These are phyloP conservation scores for Eubucco bourcierii DNA, from an alignment of 2,113 vertebrate species.

Conservation along the genomic window DNA sequence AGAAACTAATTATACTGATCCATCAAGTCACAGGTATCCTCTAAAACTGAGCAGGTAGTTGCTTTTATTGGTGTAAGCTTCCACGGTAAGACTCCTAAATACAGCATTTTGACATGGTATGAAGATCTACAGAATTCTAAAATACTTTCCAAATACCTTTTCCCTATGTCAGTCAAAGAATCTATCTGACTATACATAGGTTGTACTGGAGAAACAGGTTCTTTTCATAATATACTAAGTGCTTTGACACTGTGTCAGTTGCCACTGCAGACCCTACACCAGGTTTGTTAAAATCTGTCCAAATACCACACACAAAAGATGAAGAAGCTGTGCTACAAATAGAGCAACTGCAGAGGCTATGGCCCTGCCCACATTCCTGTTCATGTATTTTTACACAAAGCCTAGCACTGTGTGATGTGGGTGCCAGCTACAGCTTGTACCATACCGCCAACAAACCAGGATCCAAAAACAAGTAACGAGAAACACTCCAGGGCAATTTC, in stretches of 20 bases:
- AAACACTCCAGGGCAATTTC: constrained; percentile 17
- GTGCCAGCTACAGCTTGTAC: constrained; percentile 34
- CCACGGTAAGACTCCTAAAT: not conserved
- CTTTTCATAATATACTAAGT: not conserved
- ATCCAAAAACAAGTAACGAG: constrained; percentile 30
- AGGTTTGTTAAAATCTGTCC: constrained; percentile 31
- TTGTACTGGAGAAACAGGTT: not conserved
- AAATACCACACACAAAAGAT: not conserved
- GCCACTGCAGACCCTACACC: not conserved
- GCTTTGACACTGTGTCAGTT: not conserved
- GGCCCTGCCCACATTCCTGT: constrained; percentile 1
- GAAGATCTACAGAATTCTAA: not conserved
- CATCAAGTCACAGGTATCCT: not conserved
- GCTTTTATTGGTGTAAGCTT: not conserved
- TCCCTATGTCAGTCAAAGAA: not conserved
- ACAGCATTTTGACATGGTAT: fast-evolving
- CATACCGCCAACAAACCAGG: not conserved
- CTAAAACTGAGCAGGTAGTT: not conserved
- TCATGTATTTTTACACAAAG: constrained; percentile 43
- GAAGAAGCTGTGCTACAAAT: constrained; percentile 52
- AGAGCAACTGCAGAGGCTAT: constrained; percentile 44
- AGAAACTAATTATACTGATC: not conserved
- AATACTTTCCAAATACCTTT: not conserved
- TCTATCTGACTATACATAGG: not conserved
- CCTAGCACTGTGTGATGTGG: constrained; percentile 17